Base-by-base conservation (phyloP, 2,888 invertebrate genomes). In the Drosophila neotestacea region DNA sequence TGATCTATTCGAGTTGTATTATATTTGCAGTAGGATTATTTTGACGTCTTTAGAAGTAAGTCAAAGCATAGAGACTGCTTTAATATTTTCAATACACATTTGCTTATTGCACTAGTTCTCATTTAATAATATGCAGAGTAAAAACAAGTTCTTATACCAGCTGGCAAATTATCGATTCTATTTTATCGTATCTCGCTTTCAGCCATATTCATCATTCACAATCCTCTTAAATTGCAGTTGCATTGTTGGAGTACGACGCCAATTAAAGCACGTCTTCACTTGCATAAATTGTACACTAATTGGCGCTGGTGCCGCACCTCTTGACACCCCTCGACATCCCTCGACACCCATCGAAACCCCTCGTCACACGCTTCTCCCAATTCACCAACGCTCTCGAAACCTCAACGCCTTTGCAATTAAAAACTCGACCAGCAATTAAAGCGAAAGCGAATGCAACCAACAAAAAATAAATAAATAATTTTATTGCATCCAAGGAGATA, bases 381-480 rank as follows among this genome's bases (percentile, higher is more conserved):
- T 22, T 36, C 28, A 7, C 44, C 30, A 44, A 50, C 32, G 41
- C 56, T 9, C 54, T 55, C 22, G 61, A 63, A 64, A 51, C 67
- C 63, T 22, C 66, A 66, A 75, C 70, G 70, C 51, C 60, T 75
- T 69, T 81, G 76, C 88, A 87, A 85, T 82, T 82, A 87, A 75
- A 70, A 81, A 67, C 85, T 64, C 77, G 60, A 60, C 78, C 69
- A 71, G 67, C 78, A 84, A 84, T 71, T 83, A 59, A 59, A 47
- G 38, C 10, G 51, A 41, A 16, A 34, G 36, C 13, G n/a, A 36
- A 46, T 34, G 13, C 34, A 47, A 13, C 55, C 38, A 36, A 30
- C 28, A 28, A 38, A 65, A 13, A 28, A 13, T 16, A 38, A 65
- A 13, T 34, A 72, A 36, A 63, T 38, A 64, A 22, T 11, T 27